Evolutionary conservation across 2,797 vertebrate species (phyloP), one percentile per base, ranked within the genome.

Genomic region (Liparis tanakae): DNA sequence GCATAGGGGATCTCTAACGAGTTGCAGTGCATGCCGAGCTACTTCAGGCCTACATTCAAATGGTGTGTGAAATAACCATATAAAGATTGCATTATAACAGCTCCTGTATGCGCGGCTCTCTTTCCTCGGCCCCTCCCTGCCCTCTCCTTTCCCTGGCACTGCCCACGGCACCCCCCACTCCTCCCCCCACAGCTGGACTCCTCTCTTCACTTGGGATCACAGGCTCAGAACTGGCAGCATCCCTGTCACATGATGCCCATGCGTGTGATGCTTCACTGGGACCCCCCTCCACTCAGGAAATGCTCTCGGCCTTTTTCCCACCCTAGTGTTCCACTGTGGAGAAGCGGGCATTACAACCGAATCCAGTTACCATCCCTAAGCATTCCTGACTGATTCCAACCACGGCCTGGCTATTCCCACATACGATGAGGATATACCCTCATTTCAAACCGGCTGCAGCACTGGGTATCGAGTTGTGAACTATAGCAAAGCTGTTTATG

Each of bases 251-350:
- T 72, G 89, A 94, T 93, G 91, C 93, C 86, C 88, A 87, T 87
- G 87, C 87, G 44, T 89, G 90, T 92, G 92, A 94, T 93, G 92
- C 94, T 93, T 94, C 85, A 44, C 91, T 94, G 89, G 92, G 93
- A 95, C 94, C 93, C 93, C 93, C 93, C 88, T 88, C 67, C 72
- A 79, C 88, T 93, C 91, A 93, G 92, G 93, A 94, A 94, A 94
- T 92, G 92, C 90, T 92, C 81, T 88, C 82, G 85, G 91, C 89
- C 84, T 89, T 92, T 93, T 94, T 92, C 93, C 92, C 93, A 94
- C 92, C 91, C 93, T 91, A 78, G 84, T 82, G 88, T 93, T 94
- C 89, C 80, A 71, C 89, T 91, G 88, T 51, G 67, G 86, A 91
- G 89, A 93, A 86, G 77, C n/a, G 78, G 85, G 87, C 91, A 92